These are phyloP conservation scores for Dipodomys merriami DNA, from an alignment of 2,113 vertebrate genomes.

Conservation along the genomic window DNA sequence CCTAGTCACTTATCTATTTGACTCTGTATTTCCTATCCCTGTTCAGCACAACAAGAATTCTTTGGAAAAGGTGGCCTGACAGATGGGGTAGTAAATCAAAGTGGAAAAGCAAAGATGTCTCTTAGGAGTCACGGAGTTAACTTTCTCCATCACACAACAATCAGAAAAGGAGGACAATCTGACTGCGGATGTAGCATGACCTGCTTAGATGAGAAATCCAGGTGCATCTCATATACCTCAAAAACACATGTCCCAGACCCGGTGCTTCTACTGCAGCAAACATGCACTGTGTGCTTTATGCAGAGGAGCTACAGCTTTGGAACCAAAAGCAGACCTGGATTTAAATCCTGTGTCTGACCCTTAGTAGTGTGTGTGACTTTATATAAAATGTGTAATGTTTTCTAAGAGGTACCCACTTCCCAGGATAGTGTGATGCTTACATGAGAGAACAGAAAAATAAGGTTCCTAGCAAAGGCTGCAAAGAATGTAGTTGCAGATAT, in stretches of 20 bases:
- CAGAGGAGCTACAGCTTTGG: background rate
- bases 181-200: background rate
- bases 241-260: background rate
- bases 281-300: background rate
- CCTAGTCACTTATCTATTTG: background rate
- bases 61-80: constrained; percentile 1
- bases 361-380: background rate
- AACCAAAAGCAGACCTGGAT: constrained; percentile 1
- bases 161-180: background rate
- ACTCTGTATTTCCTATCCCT: background rate
- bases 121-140: background rate
- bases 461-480: background rate
- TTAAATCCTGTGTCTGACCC: constrained; percentile 6
- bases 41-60: background rate
- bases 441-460: background rate
- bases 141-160: background rate
- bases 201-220: background rate
- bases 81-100: background rate
- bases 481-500: background rate
- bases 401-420: background rate
- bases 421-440: background rate
- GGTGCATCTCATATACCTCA: background rate
- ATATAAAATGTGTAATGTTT: background rate
- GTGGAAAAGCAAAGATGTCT: background rate
- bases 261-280: background rate